Evolutionary conservation across 2,797 vertebrate species (phyloP), one percentile per base, ranked within the genome.

Genomic region (Oophaga sylvatica): DNA sequence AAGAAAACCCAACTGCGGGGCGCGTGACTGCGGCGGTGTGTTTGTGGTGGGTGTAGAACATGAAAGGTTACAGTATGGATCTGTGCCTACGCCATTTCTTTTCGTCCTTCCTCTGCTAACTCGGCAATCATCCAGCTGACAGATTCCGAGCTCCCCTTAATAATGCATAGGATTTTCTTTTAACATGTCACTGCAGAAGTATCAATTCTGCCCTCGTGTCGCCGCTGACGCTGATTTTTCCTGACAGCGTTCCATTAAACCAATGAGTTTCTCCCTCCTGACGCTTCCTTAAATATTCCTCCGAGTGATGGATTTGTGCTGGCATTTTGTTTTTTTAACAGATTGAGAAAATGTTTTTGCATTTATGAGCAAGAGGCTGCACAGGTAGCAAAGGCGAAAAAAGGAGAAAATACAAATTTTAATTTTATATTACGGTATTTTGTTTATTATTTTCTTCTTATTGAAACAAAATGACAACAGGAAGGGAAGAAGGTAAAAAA

Each of bases 191-290:
- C 93, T 94, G 93, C 92, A 94, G 93, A 96, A 95, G 93, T 95
- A 96, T 96, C 94, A 95, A 92, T 95, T 95, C 93, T 93, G 94
- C 94, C 94, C 93, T 92, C 87, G 92, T 95, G 94, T 95, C 93
- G 89, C 94, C 95, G 90, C 90, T 95, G 95, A 96, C 91, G 93
- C 91, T 96, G 93, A 96, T 96, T 95, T 94, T 92, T 92, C 93
- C 94, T 96, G 96, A 96, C 94, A 96, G 93, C 92, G 92, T 94
- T 95, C 95, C 95, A 96, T 97, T 96, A 96, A 95, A 95, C 93
- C 95, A 96, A 95, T 96, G 94, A 95, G 91, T 93, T 92, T 91
- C 90, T 91, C 91, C 92, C 92, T 94, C 93, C 92, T 93, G 89
- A 92, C 94, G 92, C 92, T 93, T 94, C 93, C 92, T 94, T 94